These are phyloP conservation scores for Platycheirus rosarum DNA, from an alignment of 2,888 invertebrate species.

Conservation along the genomic window DNA sequence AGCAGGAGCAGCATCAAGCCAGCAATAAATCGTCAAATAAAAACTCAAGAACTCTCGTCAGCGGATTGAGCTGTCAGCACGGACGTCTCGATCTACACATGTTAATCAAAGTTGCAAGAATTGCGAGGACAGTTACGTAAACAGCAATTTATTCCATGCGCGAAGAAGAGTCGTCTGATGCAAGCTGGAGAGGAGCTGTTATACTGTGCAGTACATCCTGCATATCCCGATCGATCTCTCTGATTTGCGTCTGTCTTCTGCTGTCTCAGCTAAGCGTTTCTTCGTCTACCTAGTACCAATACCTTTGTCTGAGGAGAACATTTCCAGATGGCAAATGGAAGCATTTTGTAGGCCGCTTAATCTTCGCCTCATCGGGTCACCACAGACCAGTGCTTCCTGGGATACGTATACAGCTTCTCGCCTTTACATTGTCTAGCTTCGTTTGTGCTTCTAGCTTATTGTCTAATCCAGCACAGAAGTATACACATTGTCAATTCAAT, in stretches of 20 bases:
- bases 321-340: slow-evolving; percentile 68
- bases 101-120: slow-evolving; percentile 73
- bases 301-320: slow-evolving; percentile 24
- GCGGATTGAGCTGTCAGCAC: slow-evolving; percentile 72
- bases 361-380: slow-evolving; percentile 71
- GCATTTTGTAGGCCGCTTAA: slow-evolving; percentile 71
- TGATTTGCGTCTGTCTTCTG: slow-evolving; percentile 63
- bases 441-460: slow-evolving; percentile 44
- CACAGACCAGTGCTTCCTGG: slow-evolving; percentile 57
- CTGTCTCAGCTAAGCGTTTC: slow-evolving; percentile 21
- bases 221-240: slow-evolving; percentile 68
- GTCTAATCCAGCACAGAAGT: slow-evolving; percentile 54
- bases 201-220: slow-evolving; percentile 63
- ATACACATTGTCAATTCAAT: slow-evolving; percentile 71
- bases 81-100: slow-evolving; percentile 74
- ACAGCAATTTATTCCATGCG: slow-evolving; percentile 67
- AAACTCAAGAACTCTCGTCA: slow-evolving; percentile 66
- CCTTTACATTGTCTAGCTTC: slow-evolving; percentile 45
- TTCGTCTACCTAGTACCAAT: not conserved
- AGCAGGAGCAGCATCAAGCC: slow-evolving; percentile 8
- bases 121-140: slow-evolving; percentile 73
- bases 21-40: slow-evolving; percentile 74
- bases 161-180: slow-evolving; percentile 31
- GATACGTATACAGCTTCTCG: slow-evolving; percentile 52
- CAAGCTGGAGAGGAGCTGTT: not conserved